phyloP scores from a whole-genome alignment of 2,113 vertebrate genomes.

The Casuarius casuarius region DNA sequence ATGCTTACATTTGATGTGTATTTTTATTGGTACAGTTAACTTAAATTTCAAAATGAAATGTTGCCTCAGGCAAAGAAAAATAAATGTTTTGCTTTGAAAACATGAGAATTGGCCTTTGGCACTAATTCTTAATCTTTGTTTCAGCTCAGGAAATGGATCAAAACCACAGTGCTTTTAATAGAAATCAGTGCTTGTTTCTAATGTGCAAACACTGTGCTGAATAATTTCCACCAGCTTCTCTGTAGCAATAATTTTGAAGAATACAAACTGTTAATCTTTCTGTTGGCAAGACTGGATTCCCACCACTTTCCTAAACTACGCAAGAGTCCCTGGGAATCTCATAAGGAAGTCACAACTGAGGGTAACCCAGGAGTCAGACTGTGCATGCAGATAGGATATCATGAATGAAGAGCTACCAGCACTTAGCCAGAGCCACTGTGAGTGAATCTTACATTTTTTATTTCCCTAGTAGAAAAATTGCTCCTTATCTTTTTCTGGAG shows the following conservation, averaged over 20 bases:
- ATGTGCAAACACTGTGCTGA: background rate
- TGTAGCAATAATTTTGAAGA: background rate
- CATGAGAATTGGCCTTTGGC: background rate
- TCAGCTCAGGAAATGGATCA: background rate
- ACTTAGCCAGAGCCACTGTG: background rate
- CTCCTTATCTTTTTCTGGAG: too few relatives aligned
- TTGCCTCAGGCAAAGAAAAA: background rate
- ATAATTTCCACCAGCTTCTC: background rate
- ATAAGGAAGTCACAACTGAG: accelerated
- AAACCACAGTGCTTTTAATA: background rate
- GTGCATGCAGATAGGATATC: too few relatives aligned
- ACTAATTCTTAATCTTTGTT: background rate
- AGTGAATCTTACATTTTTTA: background rate
- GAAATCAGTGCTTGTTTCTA: background rate
- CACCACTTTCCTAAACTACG: background rate
- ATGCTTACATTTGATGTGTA: background rate
- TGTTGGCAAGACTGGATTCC: background rate
- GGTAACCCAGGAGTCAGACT: background rate
- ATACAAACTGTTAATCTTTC: background rate
- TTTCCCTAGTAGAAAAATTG: too few relatives aligned
- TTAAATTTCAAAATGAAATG: background rate
- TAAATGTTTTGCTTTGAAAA: background rate
- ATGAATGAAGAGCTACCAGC: background rate
- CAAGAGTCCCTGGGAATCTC: background rate
- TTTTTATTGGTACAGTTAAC: background rate